phyloP scores from a whole-genome alignment of 2,888 invertebrate species.

The Trichogramma evanescens region DNA sequence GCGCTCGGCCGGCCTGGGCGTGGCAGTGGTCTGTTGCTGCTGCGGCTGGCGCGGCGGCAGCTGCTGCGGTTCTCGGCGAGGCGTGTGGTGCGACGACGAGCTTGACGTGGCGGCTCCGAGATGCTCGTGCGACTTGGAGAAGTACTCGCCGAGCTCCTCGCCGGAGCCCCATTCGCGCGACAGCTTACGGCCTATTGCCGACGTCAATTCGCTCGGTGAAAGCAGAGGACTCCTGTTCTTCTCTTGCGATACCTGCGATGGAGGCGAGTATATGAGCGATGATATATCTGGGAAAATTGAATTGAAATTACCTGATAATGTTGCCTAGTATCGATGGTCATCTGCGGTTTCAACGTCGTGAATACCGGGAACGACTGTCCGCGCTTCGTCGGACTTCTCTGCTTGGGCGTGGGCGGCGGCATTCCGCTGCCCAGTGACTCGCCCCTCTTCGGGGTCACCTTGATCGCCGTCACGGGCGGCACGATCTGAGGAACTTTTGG shows the following conservation, averaged over 20 bases:
- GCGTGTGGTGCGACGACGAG: no score
- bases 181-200: conserved; percentile 41
- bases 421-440: conserved; percentile 23
- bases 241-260: conserved; percentile 24
- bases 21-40: no score
- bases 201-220: conserved; percentile 41
- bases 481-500: no score
- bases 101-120: neutral
- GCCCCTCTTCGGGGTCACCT: conserved; percentile 6
- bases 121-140: conserved; percentile 32
- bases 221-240: conserved; percentile 35
- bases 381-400: conserved; percentile 42
- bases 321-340: neutral
- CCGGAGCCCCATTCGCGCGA: conserved; percentile 45
- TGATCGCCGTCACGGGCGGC: no score
- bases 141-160: conserved; percentile 36
- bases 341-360: conserved; percentile 38
- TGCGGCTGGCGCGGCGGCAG: conserved; percentile 10
- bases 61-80: no score
- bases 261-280: neutral
- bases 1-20: no score
- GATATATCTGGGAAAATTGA: neutral
- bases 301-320: conserved; percentile 13
- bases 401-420: conserved; percentile 29
- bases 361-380: conserved; percentile 45